Base-by-base conservation (phyloP, 2,888 invertebrate species). In the Cyclophora albipunctata region DNA sequence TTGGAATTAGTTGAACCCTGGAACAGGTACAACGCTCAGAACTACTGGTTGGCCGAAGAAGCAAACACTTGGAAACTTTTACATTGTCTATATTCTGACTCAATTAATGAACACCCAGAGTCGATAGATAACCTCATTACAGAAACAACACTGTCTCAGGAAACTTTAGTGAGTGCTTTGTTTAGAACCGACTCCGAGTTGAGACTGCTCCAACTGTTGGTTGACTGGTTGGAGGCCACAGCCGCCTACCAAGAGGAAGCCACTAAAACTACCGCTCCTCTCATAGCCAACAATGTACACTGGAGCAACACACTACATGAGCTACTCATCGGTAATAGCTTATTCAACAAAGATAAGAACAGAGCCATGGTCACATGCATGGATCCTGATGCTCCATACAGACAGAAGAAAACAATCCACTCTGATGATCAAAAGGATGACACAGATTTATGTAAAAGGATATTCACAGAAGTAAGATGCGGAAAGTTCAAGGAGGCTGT, bases 251-350 rank as follows among this genome's bases (percentile, higher is more conserved):
- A 95, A 37, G 97, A 97, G 75, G 83, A 81, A 60, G 76, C 83
- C 0, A 85, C 85, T 5, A 79, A 83, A 50, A 84, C 85, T 2
- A 71, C 82, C 0, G 85, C 83, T 43, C 86, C 87, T 43, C 73
- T 87, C 0, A 81, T 84, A 42, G 75, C 76, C n/a, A 87, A 87
- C 53, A 93, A 95, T 48, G 91, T 96, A 45, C 95, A 95, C 37
- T 97, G 97, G 97, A 96, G 97, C 75, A 97, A 98, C 73, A 97
- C 97, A 2, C 85, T 97, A 33, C 95, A 96, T 78, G 93, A 95
- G 65, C 74, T 96, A 49, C 84, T 94, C 53, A 76, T 85, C 55
- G 87, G 89, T 4, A 69, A 75, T 6, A 88, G 85, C 66, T 67
- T 89, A 44, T 89, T 88, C 57, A 86, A 89, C 54, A 86, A 84